phyloP scores from a whole-genome alignment of 2,888 invertebrate genomes.

The Apotomis betuletana region DNA sequence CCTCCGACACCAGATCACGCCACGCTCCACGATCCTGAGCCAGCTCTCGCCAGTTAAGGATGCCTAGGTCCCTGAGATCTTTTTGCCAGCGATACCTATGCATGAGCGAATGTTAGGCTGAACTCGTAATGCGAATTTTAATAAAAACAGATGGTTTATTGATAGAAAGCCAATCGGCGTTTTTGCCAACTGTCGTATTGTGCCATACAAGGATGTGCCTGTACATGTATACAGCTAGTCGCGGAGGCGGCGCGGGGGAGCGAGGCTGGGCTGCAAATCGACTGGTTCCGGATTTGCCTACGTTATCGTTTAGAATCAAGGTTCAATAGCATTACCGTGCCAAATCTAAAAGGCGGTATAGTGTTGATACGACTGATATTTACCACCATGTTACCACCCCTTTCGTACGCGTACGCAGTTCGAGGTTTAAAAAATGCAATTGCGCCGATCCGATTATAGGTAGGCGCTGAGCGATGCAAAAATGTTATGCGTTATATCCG shows the following conservation, averaged over 20 bases:
- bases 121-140: neutral
- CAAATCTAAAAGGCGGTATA: neutral
- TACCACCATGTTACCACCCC: too few species aligned
- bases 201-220: slow-evolving; percentile 38
- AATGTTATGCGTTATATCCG: neutral
- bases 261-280: slow-evolving; percentile 34
- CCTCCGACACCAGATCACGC: too few species aligned
- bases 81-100: too few species aligned
- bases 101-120: neutral
- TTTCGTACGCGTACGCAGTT: neutral
- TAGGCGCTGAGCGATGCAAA: neutral
- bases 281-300: slow-evolving; percentile 39
- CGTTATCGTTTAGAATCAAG: slow-evolving; percentile 21
- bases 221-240: slow-evolving; percentile 31
- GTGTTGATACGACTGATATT: neutral
- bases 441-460: neutral
- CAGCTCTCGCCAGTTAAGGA: too few species aligned
- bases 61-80: too few species aligned
- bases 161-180: neutral
- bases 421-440: neutral
- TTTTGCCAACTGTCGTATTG: slow-evolving; percentile 24
- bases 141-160: too few species aligned
- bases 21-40: too few species aligned
- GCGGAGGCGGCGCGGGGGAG: slow-evolving; percentile 43
- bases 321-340: slow-evolving; percentile 5